phyloP scores from a whole-genome alignment of 2,888 invertebrate species.

The Smittia sp. region DNA sequence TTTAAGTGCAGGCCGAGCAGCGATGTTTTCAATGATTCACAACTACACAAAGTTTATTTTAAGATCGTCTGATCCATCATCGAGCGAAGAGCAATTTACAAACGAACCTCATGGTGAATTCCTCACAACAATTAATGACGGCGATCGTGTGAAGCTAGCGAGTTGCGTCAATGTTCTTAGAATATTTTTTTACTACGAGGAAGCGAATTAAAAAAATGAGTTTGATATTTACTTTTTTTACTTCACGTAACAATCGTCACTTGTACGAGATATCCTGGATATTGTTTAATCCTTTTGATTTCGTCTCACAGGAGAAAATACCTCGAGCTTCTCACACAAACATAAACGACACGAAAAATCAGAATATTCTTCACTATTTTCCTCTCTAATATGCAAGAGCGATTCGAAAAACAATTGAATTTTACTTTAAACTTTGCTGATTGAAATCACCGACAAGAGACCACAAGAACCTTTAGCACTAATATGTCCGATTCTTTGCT shows the following conservation, averaged over 20 bases:
- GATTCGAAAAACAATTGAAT: slow-evolving; percentile 16
- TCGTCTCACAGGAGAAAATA: background rate
- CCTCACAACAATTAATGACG: background rate
- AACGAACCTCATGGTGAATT: background rate
- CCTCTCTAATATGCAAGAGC: background rate
- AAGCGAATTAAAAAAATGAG: background rate
- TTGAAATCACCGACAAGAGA: slow-evolving; percentile 8
- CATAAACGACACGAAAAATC: slow-evolving; percentile 10
- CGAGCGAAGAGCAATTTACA: background rate
- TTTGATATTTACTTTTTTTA: slow-evolving; percentile 14
- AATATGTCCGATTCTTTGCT: background rate
- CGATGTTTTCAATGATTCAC: background rate
- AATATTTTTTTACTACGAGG: background rate
- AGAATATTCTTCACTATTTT: slow-evolving; percentile 6
- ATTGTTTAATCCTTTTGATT: background rate
- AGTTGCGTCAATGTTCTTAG: slow-evolving; percentile 9
- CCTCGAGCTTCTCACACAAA: background rate
- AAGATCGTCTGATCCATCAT: slow-evolving; percentile 19
- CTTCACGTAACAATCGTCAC: background rate
- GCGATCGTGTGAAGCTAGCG: background rate
- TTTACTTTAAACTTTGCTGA: background rate
- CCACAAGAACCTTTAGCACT: background rate
- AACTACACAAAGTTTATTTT: background rate
- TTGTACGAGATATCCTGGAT: background rate
- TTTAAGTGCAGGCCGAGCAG: slow-evolving; percentile 17